Percentiles rank a stretch among this genome's conserved stretches.
Conservation (phyloP, 2,888 invertebrate genomes). For the Sylvicola cinctus region DNA sequence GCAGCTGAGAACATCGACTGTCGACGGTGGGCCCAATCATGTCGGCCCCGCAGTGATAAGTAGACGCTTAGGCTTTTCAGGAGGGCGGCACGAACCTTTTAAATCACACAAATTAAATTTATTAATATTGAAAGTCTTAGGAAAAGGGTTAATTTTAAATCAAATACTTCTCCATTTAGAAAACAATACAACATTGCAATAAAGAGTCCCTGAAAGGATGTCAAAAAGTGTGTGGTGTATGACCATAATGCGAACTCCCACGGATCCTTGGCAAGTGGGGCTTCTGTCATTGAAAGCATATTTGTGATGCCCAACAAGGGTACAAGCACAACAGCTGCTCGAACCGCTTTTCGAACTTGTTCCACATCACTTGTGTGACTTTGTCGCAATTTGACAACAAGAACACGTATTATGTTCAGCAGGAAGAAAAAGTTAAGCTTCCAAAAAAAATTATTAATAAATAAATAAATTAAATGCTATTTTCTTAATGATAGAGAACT, state of each 20-base stretch:
- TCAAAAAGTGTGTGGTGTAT: conserved; percentile 53
- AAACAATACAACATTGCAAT: conserved; percentile 67
- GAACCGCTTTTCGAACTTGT: conserved; percentile 58
- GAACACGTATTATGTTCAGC: conserved; percentile 56
- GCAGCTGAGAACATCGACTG: conserved; percentile 23
- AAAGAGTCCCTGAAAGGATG: conserved; percentile 71
- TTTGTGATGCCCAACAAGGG: conserved; percentile 69
- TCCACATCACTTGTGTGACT: conserved; percentile 53
- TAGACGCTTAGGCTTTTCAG: conserved; percentile 26
- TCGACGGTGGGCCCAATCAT: conserved; percentile 22
- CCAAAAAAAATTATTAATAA: not conserved
- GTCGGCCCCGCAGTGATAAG: conserved; percentile 24
- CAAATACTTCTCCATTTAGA: conserved; percentile 54
- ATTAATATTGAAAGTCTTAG: not conserved
- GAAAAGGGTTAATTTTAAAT: not conserved
- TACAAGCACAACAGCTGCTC: conserved; percentile 56
- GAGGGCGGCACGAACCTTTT: conserved; percentile 28
- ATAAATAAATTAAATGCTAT: conserved; percentile 1
- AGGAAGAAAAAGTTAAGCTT: conserved; percentile 59
- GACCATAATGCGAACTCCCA: conserved; percentile 62
- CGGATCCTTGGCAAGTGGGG: conserved; percentile 40
- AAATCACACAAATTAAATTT: not conserved
- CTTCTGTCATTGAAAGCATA: conserved; percentile 47
- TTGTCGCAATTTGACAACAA: conserved; percentile 52
- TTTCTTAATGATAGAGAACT: conserved; percentile 18